Percentiles rank a stretch among this genome's conserved stretches.
Evolutionary conservation across 2,113 vertebrate species (phyloP).

Genomic region (Coptodon rendalli): DNA sequence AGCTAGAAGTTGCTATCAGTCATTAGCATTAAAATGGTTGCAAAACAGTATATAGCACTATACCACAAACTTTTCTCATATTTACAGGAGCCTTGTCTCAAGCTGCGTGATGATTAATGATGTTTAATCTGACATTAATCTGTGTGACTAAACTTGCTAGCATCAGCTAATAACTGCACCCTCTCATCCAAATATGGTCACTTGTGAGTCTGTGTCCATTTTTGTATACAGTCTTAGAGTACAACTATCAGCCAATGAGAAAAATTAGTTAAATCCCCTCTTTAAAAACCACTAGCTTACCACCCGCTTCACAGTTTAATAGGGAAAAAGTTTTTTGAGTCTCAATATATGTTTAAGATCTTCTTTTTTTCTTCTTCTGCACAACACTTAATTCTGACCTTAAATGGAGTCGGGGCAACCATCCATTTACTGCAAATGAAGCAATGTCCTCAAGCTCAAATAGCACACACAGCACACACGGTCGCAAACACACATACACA

Average conservation of each 20-base stretch:
- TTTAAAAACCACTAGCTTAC: neutral
- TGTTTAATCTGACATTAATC: neutral
- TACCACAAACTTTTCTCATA: neutral
- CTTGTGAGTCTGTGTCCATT: neutral
- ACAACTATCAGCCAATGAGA: neutral
- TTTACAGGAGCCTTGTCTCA: neutral
- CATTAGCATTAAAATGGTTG: neutral
- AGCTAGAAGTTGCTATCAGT: neutral
- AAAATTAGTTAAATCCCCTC: neutral
- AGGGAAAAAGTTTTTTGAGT: neutral
- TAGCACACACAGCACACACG: neutral
- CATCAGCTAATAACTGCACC: neutral
- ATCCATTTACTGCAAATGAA: neutral
- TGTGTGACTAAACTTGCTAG: neutral
- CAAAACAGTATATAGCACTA: neutral
- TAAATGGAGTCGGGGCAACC: neutral
- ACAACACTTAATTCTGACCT: neutral
- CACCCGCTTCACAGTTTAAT: neutral
- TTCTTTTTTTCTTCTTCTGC: neutral
- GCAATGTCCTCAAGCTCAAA: neutral
- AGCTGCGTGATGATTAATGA: neutral
- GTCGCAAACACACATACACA: neutral
- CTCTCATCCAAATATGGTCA: neutral
- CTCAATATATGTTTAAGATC: neutral
- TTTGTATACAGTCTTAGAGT: neutral